phyloP scores from a whole-genome alignment of 1,140 invertebrate genomes.

The Sycophaga agraensis region DNA sequence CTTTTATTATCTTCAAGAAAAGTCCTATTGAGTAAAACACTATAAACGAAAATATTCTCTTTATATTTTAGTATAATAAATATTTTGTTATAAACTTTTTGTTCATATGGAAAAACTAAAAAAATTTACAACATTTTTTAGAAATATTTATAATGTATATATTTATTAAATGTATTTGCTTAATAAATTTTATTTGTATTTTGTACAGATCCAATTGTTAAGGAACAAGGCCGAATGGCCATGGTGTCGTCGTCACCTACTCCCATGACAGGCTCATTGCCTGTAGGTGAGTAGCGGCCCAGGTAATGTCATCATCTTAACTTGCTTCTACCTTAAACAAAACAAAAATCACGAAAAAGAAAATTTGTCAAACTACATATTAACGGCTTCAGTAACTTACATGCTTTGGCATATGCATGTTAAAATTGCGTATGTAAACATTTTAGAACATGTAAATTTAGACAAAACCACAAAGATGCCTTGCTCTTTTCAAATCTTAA shows the following conservation, averaged over 20 bases:
- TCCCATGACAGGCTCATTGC: slow-evolving; percentile 67
- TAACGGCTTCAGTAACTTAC: slow-evolving; percentile 27
- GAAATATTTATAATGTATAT: neutral
- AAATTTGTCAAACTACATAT: slow-evolving; percentile 18
- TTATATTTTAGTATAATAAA: too few relatives aligned
- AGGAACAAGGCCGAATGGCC: slow-evolving; percentile 78
- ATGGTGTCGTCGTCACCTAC: slow-evolving; percentile 70
- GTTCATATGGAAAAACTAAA: neutral
- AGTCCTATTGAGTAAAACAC: too few relatives aligned
- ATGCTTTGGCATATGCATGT: slow-evolving; percentile 28
- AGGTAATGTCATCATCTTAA: slow-evolving; percentile 59
- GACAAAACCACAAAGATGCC: slow-evolving; percentile 32
- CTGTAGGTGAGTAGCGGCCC: slow-evolving; percentile 67
- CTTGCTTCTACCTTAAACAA: slow-evolving; percentile 46
- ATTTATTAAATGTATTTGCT: too few relatives aligned
- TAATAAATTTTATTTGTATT: slow-evolving; percentile 7
- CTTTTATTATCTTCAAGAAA: too few relatives aligned
- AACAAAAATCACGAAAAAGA: slow-evolving; percentile 28
- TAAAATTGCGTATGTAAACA: slow-evolving; percentile 32
- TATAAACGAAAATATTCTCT: too few relatives aligned
- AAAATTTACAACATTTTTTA: neutral
- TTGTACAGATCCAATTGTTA: slow-evolving; percentile 82
- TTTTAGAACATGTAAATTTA: slow-evolving; percentile 30
- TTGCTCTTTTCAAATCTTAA: slow-evolving; percentile 30
- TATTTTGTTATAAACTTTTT: too few relatives aligned